Evolutionary conservation across 2,888 invertebrate genomes (phyloP).

Genomic region (Ophion slaviceki): DNA sequence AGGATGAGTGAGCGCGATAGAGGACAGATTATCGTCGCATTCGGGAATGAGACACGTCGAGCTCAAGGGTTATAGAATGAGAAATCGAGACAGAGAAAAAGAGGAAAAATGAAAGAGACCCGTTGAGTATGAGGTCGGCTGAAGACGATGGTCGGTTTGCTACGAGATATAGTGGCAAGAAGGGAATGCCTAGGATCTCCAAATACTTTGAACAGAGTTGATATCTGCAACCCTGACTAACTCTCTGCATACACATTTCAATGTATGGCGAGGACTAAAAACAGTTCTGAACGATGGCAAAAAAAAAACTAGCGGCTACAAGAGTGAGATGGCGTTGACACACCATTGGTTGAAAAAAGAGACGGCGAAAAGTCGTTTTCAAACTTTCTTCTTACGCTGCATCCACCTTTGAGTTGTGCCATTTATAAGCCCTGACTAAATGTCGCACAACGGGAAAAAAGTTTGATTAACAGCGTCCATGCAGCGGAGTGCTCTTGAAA

Average conservation of each 20-base stretch:
- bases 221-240: conserved; percentile 46
- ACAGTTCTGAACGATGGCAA: conserved; percentile 4
- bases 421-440: background rate
- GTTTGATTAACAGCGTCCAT: too few species aligned
- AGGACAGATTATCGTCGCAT: conserved; percentile 18
- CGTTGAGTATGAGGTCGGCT: background rate
- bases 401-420: background rate
- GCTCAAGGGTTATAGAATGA: conserved; percentile 11
- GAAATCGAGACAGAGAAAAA: conserved; percentile 5
- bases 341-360: background rate
- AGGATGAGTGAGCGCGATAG: background rate
- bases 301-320: conserved; percentile 4
- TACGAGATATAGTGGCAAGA: background rate
- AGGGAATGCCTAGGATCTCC: conserved; percentile 5
- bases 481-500: too few species aligned
- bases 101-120: background rate
- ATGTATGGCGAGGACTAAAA: conserved; percentile 15
- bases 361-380: conserved; percentile 9
- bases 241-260: conserved; percentile 22
- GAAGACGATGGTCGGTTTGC: conserved; percentile 8
- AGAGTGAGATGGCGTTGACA: background rate
- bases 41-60: conserved; percentile 11
- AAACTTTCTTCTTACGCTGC: conserved; percentile 33
- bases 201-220: conserved; percentile 41
- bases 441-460: too few species aligned